A percentile compares a stretch with the other conserved stretches of the same genome.
These are phyloP conservation scores for Chironomus tepperi DNA, from an alignment of 1,140 invertebrate species.

Conservation along the genomic window DNA sequence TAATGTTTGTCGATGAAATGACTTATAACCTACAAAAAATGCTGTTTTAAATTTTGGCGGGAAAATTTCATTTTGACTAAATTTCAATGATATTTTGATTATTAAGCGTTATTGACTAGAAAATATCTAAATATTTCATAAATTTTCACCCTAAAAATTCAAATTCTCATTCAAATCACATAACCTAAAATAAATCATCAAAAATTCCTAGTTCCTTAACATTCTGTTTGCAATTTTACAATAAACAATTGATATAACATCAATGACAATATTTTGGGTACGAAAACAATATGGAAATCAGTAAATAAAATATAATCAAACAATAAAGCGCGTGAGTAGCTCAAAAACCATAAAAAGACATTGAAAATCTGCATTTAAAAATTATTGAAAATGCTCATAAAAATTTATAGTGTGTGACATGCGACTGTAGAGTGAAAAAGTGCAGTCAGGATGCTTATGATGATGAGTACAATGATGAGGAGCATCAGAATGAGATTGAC, in stretches of 20 bases:
- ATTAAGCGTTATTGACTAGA: too few relatives aligned
- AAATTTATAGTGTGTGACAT: constrained; percentile 20
- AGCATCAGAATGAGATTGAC: constrained; percentile 15
- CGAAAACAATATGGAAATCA: constrained; percentile 17
- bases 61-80: too few relatives aligned
- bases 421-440: background rate
- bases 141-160: too few relatives aligned
- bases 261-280: constrained; percentile 22
- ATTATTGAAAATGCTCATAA: constrained; percentile 5
- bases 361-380: background rate
- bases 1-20: too few relatives aligned
- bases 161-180: too few relatives aligned
- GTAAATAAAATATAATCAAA: constrained; percentile 1
- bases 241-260: background rate
- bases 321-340: background rate
- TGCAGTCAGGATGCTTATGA: background rate
- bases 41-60: too few relatives aligned
- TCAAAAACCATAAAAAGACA: background rate
- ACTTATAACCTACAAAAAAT: too few relatives aligned
- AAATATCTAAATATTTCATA: too few relatives aligned
- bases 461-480: background rate
- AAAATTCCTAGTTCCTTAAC: too few relatives aligned
- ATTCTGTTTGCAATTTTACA: background rate
- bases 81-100: too few relatives aligned
- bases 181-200: too few relatives aligned